Percentiles rank a stretch among this genome's conserved stretches.
Conservation (phyloP, 2,888 invertebrate species). For the Clunio marinus region DNA sequence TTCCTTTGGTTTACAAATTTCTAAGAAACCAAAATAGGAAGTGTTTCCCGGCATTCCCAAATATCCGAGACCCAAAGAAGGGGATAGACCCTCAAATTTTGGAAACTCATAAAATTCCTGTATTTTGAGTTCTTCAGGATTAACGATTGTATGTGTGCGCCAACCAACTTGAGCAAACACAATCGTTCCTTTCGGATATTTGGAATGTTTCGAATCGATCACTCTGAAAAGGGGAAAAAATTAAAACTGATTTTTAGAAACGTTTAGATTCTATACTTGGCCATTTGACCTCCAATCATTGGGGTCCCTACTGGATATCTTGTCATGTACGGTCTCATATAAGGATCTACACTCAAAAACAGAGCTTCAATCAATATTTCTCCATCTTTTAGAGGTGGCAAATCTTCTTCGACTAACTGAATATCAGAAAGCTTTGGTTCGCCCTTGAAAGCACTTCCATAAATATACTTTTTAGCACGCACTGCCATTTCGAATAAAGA, state of each 20-base stretch:
- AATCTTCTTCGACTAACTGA: constrained; percentile 34
- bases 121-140: constrained; percentile 10
- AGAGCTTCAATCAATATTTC: constrained; percentile 51
- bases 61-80: constrained; percentile 46
- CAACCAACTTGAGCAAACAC: constrained; percentile 36
- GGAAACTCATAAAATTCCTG: constrained; percentile 45
- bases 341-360: constrained; percentile 69
- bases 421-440: constrained; percentile 18
- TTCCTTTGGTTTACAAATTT: constrained; percentile 61
- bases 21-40: constrained; percentile 65
- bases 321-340: constrained; percentile 60
- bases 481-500: not conserved
- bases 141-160: constrained; percentile 39
- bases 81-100: constrained; percentile 45
- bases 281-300: constrained; percentile 69
- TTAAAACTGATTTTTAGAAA: not conserved
- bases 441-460: constrained; percentile 20
- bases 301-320: constrained; percentile 57
- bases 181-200: constrained; percentile 25
- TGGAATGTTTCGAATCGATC: constrained; percentile 23
- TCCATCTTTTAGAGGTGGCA: constrained; percentile 25
- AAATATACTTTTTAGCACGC: constrained; percentile 20
- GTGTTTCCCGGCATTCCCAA: constrained; percentile 53
- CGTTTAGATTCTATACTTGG: constrained; percentile 55
- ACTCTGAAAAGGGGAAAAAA: constrained; percentile 9